Base-by-base conservation (phyloP, 2,888 invertebrate species). In the Salpingus planirostris region DNA sequence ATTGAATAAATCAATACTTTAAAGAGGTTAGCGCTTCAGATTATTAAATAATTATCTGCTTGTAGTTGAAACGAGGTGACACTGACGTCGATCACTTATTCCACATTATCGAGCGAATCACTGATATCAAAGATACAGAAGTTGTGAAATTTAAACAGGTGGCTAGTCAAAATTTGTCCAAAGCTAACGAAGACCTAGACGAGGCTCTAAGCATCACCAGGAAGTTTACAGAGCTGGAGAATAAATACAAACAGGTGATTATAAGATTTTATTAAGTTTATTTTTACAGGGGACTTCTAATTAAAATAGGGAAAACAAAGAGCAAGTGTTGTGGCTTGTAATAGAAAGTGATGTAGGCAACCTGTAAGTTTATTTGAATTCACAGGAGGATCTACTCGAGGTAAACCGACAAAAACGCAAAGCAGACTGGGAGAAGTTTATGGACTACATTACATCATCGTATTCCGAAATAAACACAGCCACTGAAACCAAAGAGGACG, bases 81-180 rank as follows among this genome's bases (percentile, higher is more conserved):
- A 68, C 77, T 45, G 90, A 91, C 66, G 79, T 87, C 2, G 83
- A 83, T 54, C 73, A 76, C 46, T 68, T 91, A 33, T 86, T 89
- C 62, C 72, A 76, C 44, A 74, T 83, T 30, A 69, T 87, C 21
- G 85, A 88, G 61, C 76, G 77, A 49, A 70, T 83, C 7, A 81
- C 82, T 1, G 85, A 88, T 44, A 71, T 89, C 12, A 82, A 78
- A 55, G 81, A 85, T 52, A 78, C 74, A 33, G 76, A 85, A 56
- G 68, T 83, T 3, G 78, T 79, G 21, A 75, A 75, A 46, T 73
- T 80, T n/a, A 71, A 73, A 38, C 71, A 74, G 41, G 64, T 73
- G 36, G 73, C 75, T 22, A 73, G 76, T 54, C 65, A 67, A 34
- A 72, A 75, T 46, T 59, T 84, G 29, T 73, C 78, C 2, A 69